Evolutionary conservation across 1,140 invertebrate genomes (phyloP).

Genomic region (Cydia strobilella): DNA sequence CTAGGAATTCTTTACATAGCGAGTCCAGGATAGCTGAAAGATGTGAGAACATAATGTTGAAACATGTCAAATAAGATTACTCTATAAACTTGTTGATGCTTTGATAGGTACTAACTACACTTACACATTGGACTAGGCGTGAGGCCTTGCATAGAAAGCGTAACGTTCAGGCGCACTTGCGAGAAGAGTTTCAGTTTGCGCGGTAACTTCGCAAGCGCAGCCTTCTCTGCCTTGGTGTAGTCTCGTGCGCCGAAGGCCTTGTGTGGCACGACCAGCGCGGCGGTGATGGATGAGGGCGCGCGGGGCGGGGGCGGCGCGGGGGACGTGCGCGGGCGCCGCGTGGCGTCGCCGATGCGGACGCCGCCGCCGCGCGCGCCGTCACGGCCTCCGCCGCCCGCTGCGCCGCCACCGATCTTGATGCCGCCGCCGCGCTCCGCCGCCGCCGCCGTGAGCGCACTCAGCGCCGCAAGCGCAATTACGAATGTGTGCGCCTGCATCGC

Average conservation of each 20-base stretch:
- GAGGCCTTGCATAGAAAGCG: conserved; percentile 86
- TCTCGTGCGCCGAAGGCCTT: conserved; percentile 87
- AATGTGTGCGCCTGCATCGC: conserved; percentile 72
- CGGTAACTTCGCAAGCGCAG: conserved; percentile 83
- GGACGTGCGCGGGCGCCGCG: conserved; percentile 73
- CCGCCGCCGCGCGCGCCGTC: conserved; percentile 61
- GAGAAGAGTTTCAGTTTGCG: conserved; percentile 85
- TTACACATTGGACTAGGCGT: conserved; percentile 90
- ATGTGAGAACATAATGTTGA: conserved; percentile 39
- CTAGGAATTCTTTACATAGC: conserved; percentile 93
- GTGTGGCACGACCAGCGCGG: conserved; percentile 88
- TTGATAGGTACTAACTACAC: conserved; percentile 58
- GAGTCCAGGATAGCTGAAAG: conserved; percentile 91
- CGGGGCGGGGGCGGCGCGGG: conserved; percentile 67
- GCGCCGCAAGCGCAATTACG: conserved; percentile 67
- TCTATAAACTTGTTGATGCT: conserved; percentile 1
- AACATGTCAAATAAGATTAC: conserved; percentile 11
- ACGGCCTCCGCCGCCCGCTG: conserved; percentile 49
- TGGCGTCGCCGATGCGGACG: conserved; percentile 65
- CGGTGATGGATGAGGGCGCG: conserved; percentile 73
- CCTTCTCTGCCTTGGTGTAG: conserved; percentile 86
- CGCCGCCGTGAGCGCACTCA: conserved; percentile 62
- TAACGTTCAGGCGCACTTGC: conserved; percentile 85
- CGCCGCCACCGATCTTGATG: conserved; percentile 68
- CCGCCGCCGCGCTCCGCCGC: conserved; percentile 68